Percentiles rank a stretch among this genome's conserved stretches.
phyloP scores from a whole-genome alignment of 2,797 vertebrate genomes.

The Malurus splendens region DNA sequence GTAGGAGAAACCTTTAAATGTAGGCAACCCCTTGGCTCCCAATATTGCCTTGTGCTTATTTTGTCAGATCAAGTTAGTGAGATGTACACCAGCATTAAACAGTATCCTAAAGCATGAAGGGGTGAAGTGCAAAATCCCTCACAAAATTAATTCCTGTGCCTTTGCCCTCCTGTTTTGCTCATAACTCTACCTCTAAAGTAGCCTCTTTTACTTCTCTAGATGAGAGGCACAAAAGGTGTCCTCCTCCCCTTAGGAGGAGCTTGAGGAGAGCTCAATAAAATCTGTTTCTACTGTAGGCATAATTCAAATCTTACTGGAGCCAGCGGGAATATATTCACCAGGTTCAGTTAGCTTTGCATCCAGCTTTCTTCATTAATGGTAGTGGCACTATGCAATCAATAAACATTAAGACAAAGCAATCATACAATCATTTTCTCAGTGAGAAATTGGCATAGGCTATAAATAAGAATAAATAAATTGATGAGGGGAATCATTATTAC shows the following conservation, averaged over 20 bases:
- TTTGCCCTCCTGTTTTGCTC: neutral
- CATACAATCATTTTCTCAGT: slow-evolving; percentile 16
- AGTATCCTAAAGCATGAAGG: neutral
- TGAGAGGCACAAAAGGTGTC: neutral
- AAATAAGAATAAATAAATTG: slow-evolving; percentile 19
- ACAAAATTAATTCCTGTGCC: neutral
- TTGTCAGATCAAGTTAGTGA: neutral
- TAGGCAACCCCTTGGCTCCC: neutral
- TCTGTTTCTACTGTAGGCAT: neutral
- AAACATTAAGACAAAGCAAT: slow-evolving; percentile 1
- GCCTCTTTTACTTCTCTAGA: too few species aligned
- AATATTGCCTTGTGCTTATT: neutral
- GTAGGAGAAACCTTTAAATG: neutral
- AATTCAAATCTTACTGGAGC: neutral
- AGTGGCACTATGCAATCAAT: neutral
- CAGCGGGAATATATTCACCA: neutral
- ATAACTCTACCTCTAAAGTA: neutral
- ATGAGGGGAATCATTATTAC: neutral
- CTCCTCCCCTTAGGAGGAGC: neutral
- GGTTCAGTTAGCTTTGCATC: neutral
- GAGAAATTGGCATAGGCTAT: neutral
- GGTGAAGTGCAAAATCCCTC: neutral
- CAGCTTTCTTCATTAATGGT: neutral
- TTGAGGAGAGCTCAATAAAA: neutral
- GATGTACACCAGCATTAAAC: neutral